Evolutionary conservation across 1,140 invertebrate genomes (phyloP), one percentile per base, ranked within the genome.

Genomic region (Odontomachus brunneus): DNA sequence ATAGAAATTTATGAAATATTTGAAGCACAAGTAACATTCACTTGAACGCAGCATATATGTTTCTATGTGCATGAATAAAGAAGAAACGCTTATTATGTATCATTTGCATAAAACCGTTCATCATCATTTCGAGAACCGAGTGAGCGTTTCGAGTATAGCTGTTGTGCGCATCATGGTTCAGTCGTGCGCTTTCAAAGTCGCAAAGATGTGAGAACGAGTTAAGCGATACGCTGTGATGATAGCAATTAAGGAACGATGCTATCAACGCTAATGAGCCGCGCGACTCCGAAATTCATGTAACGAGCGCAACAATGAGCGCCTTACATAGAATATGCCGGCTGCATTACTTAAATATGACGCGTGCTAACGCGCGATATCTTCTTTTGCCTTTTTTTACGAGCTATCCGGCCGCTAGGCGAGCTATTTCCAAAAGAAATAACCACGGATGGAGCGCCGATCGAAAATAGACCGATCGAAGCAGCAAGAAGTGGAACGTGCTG

Each of bases 351-450:
- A 80, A 57, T 57, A 69, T 55, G 48, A 78, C 33, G 65, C 5
- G 24, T 57, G n/a, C 17, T 62, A 55, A 62, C 49, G 49, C 60
- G 22, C 22, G 26, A 65, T 71, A 26, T 71, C 22, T 80, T 57
- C 5, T 44, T 11, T 44, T n/a, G n/a, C n/a, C 38, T 7, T 4
- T 7, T 75, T 57, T 59, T 29, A 71, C 51, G 51, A 69, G 75
- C 57, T 71, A 69, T 69, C 65, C 57, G 11, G 65, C n/a, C 29
- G 63, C 22, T 26, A 22, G 66, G 12, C 24, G 75, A 22, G 75
- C 65, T 80, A 80, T 71, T 80, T 71, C 66, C 51, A 48, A 80
- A 78, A 69, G 75, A 69, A 80, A 69, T 69, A 78, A 71, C 75
- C 22, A 48, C 29, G 24, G 24, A 38, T 14, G 26, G 14, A 53